These are phyloP conservation scores for Drosophila pallidifrons DNA, from an alignment of 1,140 invertebrate species.

Conservation along the genomic window DNA sequence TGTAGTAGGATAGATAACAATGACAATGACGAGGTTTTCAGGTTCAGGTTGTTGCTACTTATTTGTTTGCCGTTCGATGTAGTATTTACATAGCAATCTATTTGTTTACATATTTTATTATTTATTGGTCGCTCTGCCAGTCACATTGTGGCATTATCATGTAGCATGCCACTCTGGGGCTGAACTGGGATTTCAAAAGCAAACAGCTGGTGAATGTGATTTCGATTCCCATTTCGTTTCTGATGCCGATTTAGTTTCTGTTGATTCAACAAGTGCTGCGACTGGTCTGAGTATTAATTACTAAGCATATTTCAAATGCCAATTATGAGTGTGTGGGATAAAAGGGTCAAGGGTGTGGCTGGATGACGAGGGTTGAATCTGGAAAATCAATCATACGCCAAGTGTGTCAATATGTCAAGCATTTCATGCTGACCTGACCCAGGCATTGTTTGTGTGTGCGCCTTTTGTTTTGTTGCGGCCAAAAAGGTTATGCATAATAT, in stretches of 20 bases:
- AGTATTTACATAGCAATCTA: conserved; percentile 66
- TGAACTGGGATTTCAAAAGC: conserved; percentile 42
- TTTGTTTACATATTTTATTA: conserved; percentile 54
- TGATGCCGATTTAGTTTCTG: not conserved
- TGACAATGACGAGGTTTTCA: conserved; percentile 60
- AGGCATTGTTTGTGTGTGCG: conserved; percentile 35
- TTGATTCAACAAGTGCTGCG: conserved; percentile 70
- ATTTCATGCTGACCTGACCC: conserved; percentile 65
- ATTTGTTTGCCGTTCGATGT: conserved; percentile 47
- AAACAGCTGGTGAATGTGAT: conserved; percentile 10
- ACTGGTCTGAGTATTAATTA: conserved; percentile 41
- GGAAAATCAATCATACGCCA: conserved; percentile 75
- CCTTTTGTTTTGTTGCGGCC: conserved; percentile 49
- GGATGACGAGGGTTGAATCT: conserved; percentile 34
- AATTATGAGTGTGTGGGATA: not conserved
- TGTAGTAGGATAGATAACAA: conserved; percentile 63
- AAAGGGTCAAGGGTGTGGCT: conserved; percentile 1
- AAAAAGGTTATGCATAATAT: conserved; percentile 45
- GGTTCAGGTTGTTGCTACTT: conserved; percentile 34
- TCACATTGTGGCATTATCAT: conserved; percentile 59
- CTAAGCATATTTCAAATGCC: conserved; percentile 31
- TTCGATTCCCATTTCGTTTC: not conserved
- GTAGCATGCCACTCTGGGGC: conserved; percentile 31
- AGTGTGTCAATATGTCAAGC: conserved; percentile 77
- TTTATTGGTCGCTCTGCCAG: conserved; percentile 21